Conservation (phyloP, 2,888 invertebrate species). For the Rotaria sp. region DNA sequence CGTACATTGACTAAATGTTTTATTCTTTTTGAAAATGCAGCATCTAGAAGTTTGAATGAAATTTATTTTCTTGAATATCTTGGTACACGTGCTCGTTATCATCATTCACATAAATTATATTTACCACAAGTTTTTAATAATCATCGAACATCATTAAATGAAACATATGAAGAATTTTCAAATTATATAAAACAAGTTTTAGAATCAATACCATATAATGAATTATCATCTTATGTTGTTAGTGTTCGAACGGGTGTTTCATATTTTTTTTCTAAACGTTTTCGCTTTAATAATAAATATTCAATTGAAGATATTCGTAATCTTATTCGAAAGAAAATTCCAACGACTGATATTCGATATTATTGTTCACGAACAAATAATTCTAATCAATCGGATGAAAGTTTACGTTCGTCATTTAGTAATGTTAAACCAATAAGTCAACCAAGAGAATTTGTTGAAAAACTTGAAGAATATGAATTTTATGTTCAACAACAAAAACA, state of each 20-base stretch:
- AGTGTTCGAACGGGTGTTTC: background rate
- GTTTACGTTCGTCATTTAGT: background rate
- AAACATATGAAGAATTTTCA: background rate
- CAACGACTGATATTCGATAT: background rate
- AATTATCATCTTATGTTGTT: background rate
- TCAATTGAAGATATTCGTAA: background rate
- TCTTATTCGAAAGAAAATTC: background rate
- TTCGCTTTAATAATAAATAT: background rate
- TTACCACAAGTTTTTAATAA: background rate
- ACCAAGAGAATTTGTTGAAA: background rate
- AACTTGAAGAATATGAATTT: background rate
- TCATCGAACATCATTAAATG: background rate
- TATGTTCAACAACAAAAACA: background rate
- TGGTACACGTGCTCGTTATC: background rate
- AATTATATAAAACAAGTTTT: background rate
- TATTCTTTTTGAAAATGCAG: background rate
- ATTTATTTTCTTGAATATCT: background rate
- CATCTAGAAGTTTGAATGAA: background rate
- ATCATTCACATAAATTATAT: background rate
- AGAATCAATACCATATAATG: background rate
- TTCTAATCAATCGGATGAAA: background rate
- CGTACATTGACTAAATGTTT: background rate
- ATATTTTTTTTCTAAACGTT: background rate
- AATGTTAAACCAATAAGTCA: background rate
- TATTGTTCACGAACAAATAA: background rate